Percentiles rank a stretch among this genome's conserved stretches.
Conservation (phyloP, 2,888 invertebrate genomes). For the Cremastinae sp. region DNA sequence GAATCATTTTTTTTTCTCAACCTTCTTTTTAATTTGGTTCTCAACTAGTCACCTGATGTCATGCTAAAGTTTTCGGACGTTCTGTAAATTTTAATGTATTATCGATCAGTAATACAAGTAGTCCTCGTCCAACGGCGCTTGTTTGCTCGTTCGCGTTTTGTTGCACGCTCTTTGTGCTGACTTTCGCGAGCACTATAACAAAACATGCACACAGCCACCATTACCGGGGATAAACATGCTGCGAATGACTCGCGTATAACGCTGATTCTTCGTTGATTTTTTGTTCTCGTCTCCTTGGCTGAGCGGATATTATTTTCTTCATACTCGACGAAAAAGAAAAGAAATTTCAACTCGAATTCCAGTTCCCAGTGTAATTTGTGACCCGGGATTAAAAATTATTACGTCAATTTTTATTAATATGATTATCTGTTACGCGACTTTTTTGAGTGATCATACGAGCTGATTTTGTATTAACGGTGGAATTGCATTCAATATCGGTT, state of each 20-base stretch:
- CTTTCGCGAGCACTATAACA: constrained; percentile 77
- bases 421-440: too few species aligned
- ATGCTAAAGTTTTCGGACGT: constrained; percentile 74
- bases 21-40: constrained; percentile 36
- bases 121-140: constrained; percentile 74
- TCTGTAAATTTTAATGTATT: constrained; percentile 68
- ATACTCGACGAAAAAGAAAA: neutral
- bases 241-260: constrained; percentile 37
- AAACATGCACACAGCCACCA: constrained; percentile 77
- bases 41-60: constrained; percentile 74
- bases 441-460: too few species aligned
- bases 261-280: constrained; percentile 5
- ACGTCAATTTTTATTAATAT: too few species aligned
- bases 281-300: neutral
- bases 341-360: too few species aligned
- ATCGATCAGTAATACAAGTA: constrained; percentile 78
- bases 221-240: constrained; percentile 73
- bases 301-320: neutral
- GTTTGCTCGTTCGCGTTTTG: constrained; percentile 70
- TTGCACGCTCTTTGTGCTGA: constrained; percentile 69
- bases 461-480: too few species aligned
- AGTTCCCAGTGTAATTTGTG: too few species aligned
- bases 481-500: too few species aligned
- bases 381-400: too few species aligned
- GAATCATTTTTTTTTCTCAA: constrained; percentile 8